Percentiles rank a stretch among this genome's conserved stretches.
These are phyloP conservation scores for Eupeodes latifasciatus DNA, from an alignment of 2,888 invertebrate species.

Conservation along the genomic window DNA sequence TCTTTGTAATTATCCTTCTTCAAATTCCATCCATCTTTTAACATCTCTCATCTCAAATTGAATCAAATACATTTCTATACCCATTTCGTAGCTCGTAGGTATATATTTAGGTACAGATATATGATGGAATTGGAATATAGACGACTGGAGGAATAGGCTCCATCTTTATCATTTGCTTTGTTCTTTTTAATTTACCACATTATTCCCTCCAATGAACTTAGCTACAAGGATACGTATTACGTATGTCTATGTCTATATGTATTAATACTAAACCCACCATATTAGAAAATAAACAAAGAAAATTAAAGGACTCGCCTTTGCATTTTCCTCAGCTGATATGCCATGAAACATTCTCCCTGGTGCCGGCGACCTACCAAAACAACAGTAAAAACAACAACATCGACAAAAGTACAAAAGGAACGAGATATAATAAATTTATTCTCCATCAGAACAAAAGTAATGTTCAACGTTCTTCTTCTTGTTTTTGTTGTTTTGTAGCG, in stretches of 20 bases:
- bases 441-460: conserved; percentile 23
- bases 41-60: conserved; percentile 47
- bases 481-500: conserved; percentile 16
- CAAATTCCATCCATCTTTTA: conserved; percentile 12
- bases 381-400: background rate
- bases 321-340: background rate
- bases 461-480: background rate
- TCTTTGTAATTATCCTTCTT: conserved; percentile 45
- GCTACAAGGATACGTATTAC: conserved; percentile 24
- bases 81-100: background rate
- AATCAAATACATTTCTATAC: conserved; percentile 60
- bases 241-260: background rate
- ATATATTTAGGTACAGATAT: background rate
- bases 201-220: conserved; percentile 66
- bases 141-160: background rate
- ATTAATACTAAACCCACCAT: conserved; percentile 1
- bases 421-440: conserved; percentile 71
- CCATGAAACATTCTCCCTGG: conserved; percentile 60
- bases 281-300: conserved; percentile 31
- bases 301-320: conserved; percentile 30
- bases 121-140: no score
- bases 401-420: conserved; percentile 15
- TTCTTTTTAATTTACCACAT: conserved; percentile 71
- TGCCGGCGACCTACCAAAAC: background rate
- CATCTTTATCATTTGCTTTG: conserved; percentile 35